phyloP scores from a whole-genome alignment of 2,888 invertebrate genomes.

The Drosophila stalkeri region DNA sequence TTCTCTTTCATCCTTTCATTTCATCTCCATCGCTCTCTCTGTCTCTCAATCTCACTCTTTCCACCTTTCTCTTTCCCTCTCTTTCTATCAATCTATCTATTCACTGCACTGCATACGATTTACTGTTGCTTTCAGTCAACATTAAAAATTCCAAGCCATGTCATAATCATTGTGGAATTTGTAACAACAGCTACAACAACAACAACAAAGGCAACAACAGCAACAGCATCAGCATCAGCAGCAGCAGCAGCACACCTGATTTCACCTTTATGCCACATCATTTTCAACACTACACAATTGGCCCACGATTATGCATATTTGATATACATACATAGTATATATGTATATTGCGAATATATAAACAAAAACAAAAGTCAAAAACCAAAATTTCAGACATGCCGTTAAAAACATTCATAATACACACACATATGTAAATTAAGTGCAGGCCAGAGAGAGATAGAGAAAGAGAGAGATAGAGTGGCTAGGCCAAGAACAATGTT shows the following conservation, averaged over 20 bases:
- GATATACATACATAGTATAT: too few relatives aligned
- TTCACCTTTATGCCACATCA: conserved; percentile 30
- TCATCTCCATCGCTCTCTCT: background rate
- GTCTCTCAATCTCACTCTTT: background rate
- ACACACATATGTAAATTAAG: conserved; percentile 25
- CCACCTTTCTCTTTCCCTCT: background rate
- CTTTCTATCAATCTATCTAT: background rate
- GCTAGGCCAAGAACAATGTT: conserved; percentile 17
- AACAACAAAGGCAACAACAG: background rate
- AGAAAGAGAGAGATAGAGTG: background rate
- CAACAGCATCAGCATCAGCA: background rate
- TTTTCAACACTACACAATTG: conserved; percentile 24
- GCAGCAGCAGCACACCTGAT: conserved; percentile 14
- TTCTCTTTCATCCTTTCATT: too few relatives aligned
- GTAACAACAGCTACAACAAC: background rate
- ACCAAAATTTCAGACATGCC: conserved; percentile 16
- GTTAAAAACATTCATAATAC: conserved; percentile 18
- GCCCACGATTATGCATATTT: background rate
- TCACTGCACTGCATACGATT: background rate
- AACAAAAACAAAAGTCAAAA: conserved; percentile 7
- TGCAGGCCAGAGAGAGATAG: conserved; percentile 8
- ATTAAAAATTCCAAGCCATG: conserved; percentile 15
- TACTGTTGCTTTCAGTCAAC: conserved; percentile 1
- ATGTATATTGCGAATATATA: conserved; percentile 12
- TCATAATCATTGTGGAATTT: conserved; percentile 36